These are phyloP conservation scores for Palythoa caribaeorum DNA, from an alignment of 92 coral and sea anemone genomes.

Conservation along the genomic window DNA sequence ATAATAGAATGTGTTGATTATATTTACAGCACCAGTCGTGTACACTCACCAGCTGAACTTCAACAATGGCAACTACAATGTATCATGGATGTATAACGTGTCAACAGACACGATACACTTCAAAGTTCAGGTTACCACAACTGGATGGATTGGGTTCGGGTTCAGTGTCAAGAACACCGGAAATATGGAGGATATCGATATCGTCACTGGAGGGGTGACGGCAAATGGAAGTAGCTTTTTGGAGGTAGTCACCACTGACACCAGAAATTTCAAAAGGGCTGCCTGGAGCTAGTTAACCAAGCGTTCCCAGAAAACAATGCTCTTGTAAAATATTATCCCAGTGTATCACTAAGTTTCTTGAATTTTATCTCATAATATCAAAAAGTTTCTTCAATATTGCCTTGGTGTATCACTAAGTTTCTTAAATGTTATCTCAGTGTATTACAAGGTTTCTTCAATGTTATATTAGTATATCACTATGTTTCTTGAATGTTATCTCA, in stretches of 20 bases:
- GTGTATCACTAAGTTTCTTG: too few species aligned
- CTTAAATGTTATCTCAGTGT: too few species aligned
- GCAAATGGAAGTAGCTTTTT: background rate
- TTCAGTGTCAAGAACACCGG: background rate
- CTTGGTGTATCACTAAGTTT: too few species aligned
- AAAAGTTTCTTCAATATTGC: too few species aligned
- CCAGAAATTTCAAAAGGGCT: background rate
- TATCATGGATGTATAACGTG: constrained; percentile 21
- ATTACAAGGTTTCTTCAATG: too few species aligned
- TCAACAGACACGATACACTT: constrained; percentile 28
- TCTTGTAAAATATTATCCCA: too few species aligned
- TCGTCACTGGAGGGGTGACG: constrained; percentile 32
- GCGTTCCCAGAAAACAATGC: background rate
- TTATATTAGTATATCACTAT: too few species aligned
- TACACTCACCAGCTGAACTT: constrained; percentile 3
- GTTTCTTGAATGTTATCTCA: too few species aligned
- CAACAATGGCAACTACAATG: constrained; percentile 15
- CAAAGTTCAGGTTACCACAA: constrained; percentile 17
- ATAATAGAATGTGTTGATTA: background rate
- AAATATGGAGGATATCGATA: background rate
- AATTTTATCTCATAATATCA: too few species aligned
- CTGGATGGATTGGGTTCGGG: constrained; percentile 39
- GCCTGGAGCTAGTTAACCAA: background rate
- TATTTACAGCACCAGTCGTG: background rate
- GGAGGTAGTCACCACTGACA: background rate